Evolutionary conservation across 2,797 vertebrate species (phyloP).

Genomic region (Leptodactylus fallax): DNA sequence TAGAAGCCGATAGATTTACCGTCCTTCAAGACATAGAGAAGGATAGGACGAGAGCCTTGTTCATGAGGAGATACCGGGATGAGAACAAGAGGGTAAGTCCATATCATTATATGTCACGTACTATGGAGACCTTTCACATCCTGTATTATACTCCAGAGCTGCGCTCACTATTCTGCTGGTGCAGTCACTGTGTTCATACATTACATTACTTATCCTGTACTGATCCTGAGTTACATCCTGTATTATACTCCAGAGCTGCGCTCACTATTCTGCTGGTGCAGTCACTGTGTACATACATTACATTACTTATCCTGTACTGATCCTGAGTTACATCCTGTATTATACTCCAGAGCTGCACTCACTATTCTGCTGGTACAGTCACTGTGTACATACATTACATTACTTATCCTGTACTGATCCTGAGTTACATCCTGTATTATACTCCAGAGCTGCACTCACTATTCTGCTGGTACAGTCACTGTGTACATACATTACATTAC

Average conservation of each 20-base stretch:
- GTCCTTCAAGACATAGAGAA: conserved; percentile 70
- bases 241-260: background rate
- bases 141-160: background rate
- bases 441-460: background rate
- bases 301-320: background rate
- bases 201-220: too few species aligned
- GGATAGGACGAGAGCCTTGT: conserved; percentile 68
- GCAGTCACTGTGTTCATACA: too few species aligned
- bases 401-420: too few species aligned
- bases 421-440: too few species aligned
- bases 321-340: too few species aligned
- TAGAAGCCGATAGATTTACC: conserved; percentile 69
- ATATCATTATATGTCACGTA: background rate
- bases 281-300: too few species aligned
- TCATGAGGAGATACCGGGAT: conserved; percentile 75
- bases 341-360: background rate
- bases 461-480: too few species aligned
- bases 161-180: background rate
- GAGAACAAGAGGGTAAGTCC: conserved; percentile 77
- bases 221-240: too few species aligned
- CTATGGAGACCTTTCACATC: background rate
- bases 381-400: too few species aligned
- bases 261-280: background rate
- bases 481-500: too few species aligned
- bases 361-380: too few species aligned